These are phyloP conservation scores for Gyrodactylus salaris DNA, from an alignment of 1,140 invertebrate genomes.

Conservation along the genomic window DNA sequence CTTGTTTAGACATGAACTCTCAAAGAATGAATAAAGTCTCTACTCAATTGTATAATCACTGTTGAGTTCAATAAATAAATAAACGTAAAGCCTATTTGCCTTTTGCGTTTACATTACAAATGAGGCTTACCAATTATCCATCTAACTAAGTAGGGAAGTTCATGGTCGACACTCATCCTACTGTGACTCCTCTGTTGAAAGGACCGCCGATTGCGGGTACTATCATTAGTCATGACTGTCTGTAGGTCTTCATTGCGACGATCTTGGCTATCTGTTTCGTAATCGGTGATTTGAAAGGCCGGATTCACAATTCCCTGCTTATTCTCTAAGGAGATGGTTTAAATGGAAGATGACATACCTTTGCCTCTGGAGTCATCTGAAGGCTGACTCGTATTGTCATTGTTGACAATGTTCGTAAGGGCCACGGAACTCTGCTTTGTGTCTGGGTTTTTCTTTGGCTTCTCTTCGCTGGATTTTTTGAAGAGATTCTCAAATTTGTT, in stretches of 20 bases:
- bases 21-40: no score
- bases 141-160: not conserved
- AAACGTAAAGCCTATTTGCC: no score
- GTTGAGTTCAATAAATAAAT: no score
- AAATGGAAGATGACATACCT: not conserved
- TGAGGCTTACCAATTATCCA: not conserved
- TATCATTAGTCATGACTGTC: no score
- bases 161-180: constrained; percentile 2
- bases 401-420: not conserved
- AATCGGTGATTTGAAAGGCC: not conserved
- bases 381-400: not conserved
- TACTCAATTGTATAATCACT: no score
- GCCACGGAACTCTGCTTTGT: not conserved
- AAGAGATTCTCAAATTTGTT: not conserved
- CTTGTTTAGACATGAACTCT: no score
- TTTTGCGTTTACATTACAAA: not conserved
- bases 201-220: not conserved
- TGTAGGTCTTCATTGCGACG: no score
- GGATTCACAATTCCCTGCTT: not conserved
- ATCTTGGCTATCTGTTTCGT: not conserved
- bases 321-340: not conserved
- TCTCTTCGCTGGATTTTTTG: not conserved
- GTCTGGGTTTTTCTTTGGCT: not conserved
- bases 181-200: not conserved
- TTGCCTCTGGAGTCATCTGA: not conserved